Conservation (phyloP, 2,888 invertebrate species). For the Bibio marci region DNA sequence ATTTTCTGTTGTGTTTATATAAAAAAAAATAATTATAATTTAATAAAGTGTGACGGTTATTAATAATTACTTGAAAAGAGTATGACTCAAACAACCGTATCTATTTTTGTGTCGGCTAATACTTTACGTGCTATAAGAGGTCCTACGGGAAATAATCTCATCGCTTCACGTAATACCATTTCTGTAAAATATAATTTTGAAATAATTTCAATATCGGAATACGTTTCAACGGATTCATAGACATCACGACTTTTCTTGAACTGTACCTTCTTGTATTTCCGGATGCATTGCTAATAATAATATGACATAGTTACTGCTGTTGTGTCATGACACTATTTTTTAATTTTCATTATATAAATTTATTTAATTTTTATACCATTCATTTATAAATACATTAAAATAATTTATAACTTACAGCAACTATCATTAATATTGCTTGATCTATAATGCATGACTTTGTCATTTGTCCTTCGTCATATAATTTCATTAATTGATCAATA, state of each 20-base stretch:
- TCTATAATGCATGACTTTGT: neutral
- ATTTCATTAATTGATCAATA: conserved; percentile 5
- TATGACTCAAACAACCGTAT: conserved; percentile 20
- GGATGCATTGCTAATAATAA: conserved; percentile 22
- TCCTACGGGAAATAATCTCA: conserved; percentile 22
- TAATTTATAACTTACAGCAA: neutral
- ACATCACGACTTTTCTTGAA: conserved; percentile 4
- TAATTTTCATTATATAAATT: no score
- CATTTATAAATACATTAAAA: no score
- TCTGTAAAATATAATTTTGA: conserved; percentile 23
- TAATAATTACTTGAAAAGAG: no score
- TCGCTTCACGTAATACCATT: conserved; percentile 21
- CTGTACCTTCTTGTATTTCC: conserved; percentile 15
- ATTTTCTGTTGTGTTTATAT: no score
- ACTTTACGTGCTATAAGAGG: conserved; percentile 21
- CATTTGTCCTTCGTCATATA: neutral
- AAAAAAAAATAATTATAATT: no score
- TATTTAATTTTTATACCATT: no score
- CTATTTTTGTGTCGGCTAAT: conserved; percentile 15
- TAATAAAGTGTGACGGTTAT: conserved; percentile 12
- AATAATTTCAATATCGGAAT: conserved; percentile 18
- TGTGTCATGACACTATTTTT: no score
- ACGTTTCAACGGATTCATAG: conserved; percentile 12
- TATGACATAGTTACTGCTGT: conserved; percentile 21
- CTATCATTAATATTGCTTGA: conserved; percentile 1